Percentiles rank a stretch among this genome's conserved stretches.
Evolutionary conservation across 2,113 vertebrate genomes (phyloP).

Genomic region (Hemiprocne comata): DNA sequence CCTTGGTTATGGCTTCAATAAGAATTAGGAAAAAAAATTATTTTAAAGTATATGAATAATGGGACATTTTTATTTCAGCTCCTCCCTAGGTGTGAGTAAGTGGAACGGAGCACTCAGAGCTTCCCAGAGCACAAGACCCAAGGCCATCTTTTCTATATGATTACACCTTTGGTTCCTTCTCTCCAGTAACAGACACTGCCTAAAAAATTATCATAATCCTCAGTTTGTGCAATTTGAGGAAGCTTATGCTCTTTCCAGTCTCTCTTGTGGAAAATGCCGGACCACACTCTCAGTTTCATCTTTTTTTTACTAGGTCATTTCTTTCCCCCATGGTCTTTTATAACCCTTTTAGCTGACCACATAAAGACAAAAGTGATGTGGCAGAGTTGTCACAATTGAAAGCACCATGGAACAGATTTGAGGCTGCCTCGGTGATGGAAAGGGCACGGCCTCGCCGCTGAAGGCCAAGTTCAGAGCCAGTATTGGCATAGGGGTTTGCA

Average conservation of each 20-base stretch:
- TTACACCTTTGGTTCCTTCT: not conserved
- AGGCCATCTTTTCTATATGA: not conserved
- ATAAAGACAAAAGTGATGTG: not conserved
- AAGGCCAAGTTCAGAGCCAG: not conserved
- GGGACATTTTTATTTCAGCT: not conserved
- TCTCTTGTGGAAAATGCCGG: not conserved
- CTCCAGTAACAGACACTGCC: not conserved
- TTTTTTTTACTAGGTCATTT: not conserved
- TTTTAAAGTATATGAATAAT: not conserved
- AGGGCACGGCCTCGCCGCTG: not conserved
- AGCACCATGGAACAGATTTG: not conserved
- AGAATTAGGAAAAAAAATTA: not conserved
- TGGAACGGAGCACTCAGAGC: not conserved
- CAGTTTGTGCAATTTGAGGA: not conserved
- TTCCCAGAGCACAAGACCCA: not conserved
- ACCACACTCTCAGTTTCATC: not conserved
- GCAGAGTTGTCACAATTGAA: not conserved
- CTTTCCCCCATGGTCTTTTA: not conserved
- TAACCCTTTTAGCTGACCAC: not conserved
- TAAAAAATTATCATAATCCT: not conserved
- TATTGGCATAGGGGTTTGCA: not conserved
- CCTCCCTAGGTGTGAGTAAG: not conserved
- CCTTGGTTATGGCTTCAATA: not conserved
- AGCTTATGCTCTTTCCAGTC: rapidly evolving
- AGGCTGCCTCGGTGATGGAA: not conserved